Evolutionary conservation across 2,888 invertebrate genomes (phyloP).

Genomic region (Drosophila fungiperda): DNA sequence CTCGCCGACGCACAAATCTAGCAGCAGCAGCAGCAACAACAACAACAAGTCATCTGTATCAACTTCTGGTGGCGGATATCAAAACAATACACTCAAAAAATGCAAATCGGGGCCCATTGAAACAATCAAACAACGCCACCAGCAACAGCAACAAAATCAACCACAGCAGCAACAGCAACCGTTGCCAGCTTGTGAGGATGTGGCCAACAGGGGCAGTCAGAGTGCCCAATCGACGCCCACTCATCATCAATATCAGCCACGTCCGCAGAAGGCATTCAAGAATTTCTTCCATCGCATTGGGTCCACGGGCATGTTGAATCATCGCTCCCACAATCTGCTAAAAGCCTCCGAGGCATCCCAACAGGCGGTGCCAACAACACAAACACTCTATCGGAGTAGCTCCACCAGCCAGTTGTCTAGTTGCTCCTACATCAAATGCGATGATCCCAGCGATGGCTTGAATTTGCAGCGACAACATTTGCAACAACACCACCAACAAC

Average conservation of each 20-base stretch:
- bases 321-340: conserved; percentile 83
- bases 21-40: conserved; percentile 20
- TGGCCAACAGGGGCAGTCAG: conserved; percentile 45
- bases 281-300: conserved; percentile 91
- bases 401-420: conserved; percentile 91
- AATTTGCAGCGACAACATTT: conserved; percentile 85
- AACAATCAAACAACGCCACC: conserved; percentile 81
- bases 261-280: conserved; percentile 88
- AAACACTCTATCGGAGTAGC: conserved; percentile 89
- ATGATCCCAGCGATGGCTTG: conserved; percentile 92
- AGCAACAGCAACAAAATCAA: conserved; percentile 35
- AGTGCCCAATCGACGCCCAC: conserved; percentile 72
- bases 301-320: conserved; percentile 90
- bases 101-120: conserved; percentile 87
- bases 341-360: conserved; percentile 82
- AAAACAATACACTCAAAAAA: conserved; percentile 85
- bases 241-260: conserved; percentile 70
- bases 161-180: conserved; percentile 37
- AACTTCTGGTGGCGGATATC: conserved; percentile 50
- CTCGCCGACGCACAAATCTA: conserved; percentile 74
- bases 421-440: conserved; percentile 89
- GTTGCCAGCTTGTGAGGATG: conserved; percentile 29
- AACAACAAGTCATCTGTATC: conserved; percentile 46
- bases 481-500: conserved; percentile 41
- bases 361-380: conserved; percentile 58